These are phyloP conservation scores for Hydra vulgaris DNA, from an alignment of 30 jellyfish, hydroid and myxozoan species.

Conservation along the genomic window DNA sequence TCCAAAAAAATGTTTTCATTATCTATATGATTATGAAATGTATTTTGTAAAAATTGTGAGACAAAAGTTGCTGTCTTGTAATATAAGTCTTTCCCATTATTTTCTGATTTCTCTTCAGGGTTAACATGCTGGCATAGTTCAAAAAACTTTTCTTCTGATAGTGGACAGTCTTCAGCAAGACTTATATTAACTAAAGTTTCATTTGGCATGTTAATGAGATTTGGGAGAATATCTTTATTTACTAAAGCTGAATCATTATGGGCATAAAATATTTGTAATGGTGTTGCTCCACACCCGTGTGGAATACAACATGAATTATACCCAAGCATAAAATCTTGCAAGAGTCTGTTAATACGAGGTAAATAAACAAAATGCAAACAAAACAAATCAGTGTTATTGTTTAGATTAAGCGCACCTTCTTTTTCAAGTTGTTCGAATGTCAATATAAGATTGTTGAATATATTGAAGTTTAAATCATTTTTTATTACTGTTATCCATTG, in stretches of 20 bases:
- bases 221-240: conserved; percentile 9
- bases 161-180: neutral
- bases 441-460: conserved; percentile 13
- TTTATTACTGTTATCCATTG: conserved; percentile 33
- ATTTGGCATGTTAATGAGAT: conserved; percentile 5
- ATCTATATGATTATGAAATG: neutral
- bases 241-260: conserved; percentile 18
- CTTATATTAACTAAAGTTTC: neutral
- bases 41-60: conserved; percentile 12
- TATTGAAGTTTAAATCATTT: conserved; percentile 22
- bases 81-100: conserved; percentile 24
- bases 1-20: neutral
- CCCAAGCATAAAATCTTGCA: conserved; percentile 19
- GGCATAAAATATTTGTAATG: conserved; percentile 30
- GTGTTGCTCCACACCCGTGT: conserved; percentile 31
- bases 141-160: conserved; percentile 10
- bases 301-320: conserved; percentile 27
- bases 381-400: conserved; percentile 29
- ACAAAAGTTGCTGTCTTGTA: conserved; percentile 20
- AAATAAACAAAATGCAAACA: conserved; percentile 35
- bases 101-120: conserved; percentile 23
- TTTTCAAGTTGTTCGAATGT: conserved; percentile 20
- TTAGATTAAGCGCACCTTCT: conserved; percentile 23
- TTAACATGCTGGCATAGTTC: conserved; percentile 24
- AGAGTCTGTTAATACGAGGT: conserved; percentile 25